Conservation (phyloP, 2,888 invertebrate genomes). For the Troides oblongomaculatus region DNA sequence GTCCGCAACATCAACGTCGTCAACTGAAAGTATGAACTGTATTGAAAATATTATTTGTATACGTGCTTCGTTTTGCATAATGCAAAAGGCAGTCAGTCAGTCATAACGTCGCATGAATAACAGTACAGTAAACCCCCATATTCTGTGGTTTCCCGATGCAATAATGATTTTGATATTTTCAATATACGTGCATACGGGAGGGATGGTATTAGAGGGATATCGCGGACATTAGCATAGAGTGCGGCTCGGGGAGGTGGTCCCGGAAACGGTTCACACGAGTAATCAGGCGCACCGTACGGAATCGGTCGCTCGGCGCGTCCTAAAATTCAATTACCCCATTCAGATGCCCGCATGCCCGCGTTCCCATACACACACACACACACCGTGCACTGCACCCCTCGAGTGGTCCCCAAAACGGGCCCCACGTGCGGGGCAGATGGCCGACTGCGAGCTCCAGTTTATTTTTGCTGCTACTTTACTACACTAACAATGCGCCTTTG, state of each 20-base stretch:
- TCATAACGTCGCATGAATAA: too few species aligned
- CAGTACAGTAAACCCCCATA: too few species aligned
- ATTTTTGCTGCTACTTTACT: constrained; percentile 35
- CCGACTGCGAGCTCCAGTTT: constrained; percentile 45
- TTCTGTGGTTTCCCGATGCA: too few species aligned
- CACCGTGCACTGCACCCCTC: constrained; percentile 20
- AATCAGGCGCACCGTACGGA: constrained; percentile 8
- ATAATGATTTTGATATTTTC: too few species aligned
- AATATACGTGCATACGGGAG: too few species aligned
- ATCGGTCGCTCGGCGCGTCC: constrained; percentile 17
- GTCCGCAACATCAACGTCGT: too few species aligned
- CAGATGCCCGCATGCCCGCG: constrained; percentile 40
- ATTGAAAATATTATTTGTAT: too few species aligned
- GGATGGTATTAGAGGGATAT: too few species aligned
- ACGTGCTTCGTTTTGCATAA: too few species aligned
- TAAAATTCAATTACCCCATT: constrained; percentile 37
- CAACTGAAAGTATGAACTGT: too few species aligned
- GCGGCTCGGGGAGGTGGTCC: constrained; percentile 5
- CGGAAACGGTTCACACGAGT: constrained; percentile 23
- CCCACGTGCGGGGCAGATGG: constrained; percentile 69
- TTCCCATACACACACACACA: constrained; percentile 20
- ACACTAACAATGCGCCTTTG: constrained; percentile 8
- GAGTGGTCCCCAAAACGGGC: constrained; percentile 49
- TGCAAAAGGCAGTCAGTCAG: too few species aligned
- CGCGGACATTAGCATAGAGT: constrained; percentile 18